Evolutionary conservation across 2,888 invertebrate genomes (phyloP).

Genomic region (Tubulanus polymorphus): DNA sequence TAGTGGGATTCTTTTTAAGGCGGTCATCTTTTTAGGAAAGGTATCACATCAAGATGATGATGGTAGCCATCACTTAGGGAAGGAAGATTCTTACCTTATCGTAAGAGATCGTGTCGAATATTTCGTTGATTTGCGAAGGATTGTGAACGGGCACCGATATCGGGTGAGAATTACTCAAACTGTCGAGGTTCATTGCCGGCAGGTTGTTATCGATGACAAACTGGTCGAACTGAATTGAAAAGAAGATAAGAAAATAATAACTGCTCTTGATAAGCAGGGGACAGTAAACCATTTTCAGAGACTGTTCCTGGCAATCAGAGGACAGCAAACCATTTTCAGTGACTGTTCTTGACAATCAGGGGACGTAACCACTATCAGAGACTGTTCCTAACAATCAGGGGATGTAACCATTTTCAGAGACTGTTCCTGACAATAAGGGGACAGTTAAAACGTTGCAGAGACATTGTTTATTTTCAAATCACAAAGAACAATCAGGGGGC

Average conservation of each 20-base stretch:
- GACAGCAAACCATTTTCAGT: too few relatives aligned
- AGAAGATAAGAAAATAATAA: neutral
- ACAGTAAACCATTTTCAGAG: too few relatives aligned
- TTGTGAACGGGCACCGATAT: slow-evolving; percentile 81
- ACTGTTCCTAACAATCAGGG: too few relatives aligned
- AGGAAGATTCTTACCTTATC: slow-evolving; percentile 64
- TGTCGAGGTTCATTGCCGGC: slow-evolving; percentile 69
- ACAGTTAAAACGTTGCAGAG: neutral
- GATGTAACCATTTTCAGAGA: too few relatives aligned
- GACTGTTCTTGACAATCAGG: too few relatives aligned
- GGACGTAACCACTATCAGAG: too few relatives aligned
- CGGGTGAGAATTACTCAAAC: slow-evolving; percentile 80
- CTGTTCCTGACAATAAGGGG: slow-evolving; percentile 7
- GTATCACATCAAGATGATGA: too few relatives aligned
- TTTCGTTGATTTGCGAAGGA: slow-evolving; percentile 84
- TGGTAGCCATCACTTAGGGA: too few relatives aligned
- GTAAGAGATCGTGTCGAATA: slow-evolving; percentile 88
- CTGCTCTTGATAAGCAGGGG: neutral
- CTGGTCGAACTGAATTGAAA: slow-evolving; percentile 31
- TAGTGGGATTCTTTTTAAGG: too few relatives aligned
- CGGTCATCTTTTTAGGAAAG: too few relatives aligned
- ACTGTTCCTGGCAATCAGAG: too few relatives aligned
- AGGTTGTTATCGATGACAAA: slow-evolving; percentile 30
- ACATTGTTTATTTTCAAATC: neutral
- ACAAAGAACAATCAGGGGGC: neutral